Evolutionary conservation across 2,797 vertebrate genomes (phyloP), one percentile per base, ranked within the genome.

Genomic region (Pipistrellus pygmaeus): DNA sequence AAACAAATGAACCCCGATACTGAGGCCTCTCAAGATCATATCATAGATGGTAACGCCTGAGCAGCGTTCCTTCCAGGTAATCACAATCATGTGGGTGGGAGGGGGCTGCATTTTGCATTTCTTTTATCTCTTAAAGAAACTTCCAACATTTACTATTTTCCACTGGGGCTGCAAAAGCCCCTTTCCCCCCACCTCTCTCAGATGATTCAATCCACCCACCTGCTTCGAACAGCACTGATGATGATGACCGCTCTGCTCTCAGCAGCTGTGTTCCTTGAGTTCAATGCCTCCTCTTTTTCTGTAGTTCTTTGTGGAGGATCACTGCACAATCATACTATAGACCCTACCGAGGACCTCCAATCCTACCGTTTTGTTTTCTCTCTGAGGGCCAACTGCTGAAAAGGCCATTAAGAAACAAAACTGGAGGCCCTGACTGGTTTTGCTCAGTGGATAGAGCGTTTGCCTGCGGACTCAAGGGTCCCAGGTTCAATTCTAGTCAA

Each of bases 1-100:
- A 95, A 93, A 75, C 90, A 92, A 96, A 86, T 85, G 78, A 88
- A 96, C 75, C 81, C 55, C 21, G 87, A 73, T 30, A 25, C 57
- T 2, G n/a, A 94, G 92, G 46, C 44, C 92, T 80, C 92, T 82
- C 27, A 27, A 73, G 60, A 69, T 12, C 4, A 0, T 25, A 66
- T 76, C 32, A 78, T 30, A 32, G 20, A 27, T 41, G 55, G 11
- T 51, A 81, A 66, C 55, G 81, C 57, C 48, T 57, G 73, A 73
- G 30, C 76, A 91, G 77, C 66, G 68, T 84, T 88, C 66, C 68
- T 85, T 85, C 27, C 35, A 81, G 27, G 51, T 66, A 76, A n/a
- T 87, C 48, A 72, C 25, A 73, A 75, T 84, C 46, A 75, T 11
- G 17, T 6, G 35, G 12, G 30, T 48, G 13, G 35, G 32, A 11